phyloP scores from a whole-genome alignment of 2,113 vertebrate species.

The Vombatus ursinus region DNA sequence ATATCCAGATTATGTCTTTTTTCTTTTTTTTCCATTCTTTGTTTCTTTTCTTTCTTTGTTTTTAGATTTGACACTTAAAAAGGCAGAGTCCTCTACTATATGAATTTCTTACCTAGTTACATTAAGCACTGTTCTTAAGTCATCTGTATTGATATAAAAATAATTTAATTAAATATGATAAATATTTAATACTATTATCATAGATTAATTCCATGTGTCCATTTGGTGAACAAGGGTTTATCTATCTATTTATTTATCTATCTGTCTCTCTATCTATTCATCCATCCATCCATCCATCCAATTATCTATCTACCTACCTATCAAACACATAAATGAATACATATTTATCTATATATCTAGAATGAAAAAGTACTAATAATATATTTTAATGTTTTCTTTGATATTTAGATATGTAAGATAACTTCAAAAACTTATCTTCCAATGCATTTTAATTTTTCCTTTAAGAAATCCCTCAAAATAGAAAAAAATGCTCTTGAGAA shows the following conservation, averaged over 20 bases:
- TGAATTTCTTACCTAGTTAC: background rate
- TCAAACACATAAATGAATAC: rapidly evolving
- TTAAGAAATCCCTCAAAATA: background rate
- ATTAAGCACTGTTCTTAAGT: background rate
- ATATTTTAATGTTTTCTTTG: background rate
- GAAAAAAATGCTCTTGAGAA: background rate
- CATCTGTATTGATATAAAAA: background rate
- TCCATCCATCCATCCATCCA: background rate
- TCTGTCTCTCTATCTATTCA: background rate
- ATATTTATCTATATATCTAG: too few relatives aligned
- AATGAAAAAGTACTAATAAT: rapidly evolving
- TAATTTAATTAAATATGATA: background rate
- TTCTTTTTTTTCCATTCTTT: background rate
- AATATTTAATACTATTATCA: background rate
- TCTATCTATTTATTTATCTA: background rate
- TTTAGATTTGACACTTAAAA: background rate
- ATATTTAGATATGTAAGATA: background rate
- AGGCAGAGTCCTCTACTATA: background rate
- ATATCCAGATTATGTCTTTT: background rate
- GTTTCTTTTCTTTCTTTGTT: background rate
- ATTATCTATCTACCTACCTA: rapidly evolving
- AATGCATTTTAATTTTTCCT: background rate
- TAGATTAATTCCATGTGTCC: background rate
- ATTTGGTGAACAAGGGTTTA: background rate
- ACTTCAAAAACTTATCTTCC: background rate